Evolutionary conservation across 2,888 invertebrate genomes (phyloP).

Genomic region (Caradrina kadenii): DNA sequence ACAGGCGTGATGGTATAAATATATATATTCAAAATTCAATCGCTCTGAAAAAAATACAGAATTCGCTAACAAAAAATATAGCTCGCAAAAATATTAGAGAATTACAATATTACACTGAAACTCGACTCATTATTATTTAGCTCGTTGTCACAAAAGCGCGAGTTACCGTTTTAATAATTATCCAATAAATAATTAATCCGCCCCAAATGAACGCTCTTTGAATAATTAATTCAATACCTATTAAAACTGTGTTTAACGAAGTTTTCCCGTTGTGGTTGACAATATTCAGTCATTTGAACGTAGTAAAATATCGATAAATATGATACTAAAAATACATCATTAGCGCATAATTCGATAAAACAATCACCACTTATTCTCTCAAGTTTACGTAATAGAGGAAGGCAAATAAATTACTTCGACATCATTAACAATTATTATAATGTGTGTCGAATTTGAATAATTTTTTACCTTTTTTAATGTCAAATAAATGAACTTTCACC

Average conservation of each 20-base stretch:
- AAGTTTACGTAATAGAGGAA: background rate
- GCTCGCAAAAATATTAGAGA: background rate
- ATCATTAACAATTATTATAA: background rate
- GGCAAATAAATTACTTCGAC: too few relatives aligned
- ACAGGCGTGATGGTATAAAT: too few relatives aligned
- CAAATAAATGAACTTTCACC: background rate
- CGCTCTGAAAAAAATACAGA: background rate
- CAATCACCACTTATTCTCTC: background rate
- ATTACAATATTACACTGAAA: background rate
- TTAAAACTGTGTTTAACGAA: constrained; percentile 40
- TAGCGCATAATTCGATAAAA: constrained; percentile 1
- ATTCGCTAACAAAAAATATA: background rate
- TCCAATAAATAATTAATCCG: constrained; percentile 43
- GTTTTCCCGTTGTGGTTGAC: constrained; percentile 18
- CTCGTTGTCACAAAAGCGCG: constrained; percentile 7
- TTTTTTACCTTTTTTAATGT: too few relatives aligned
- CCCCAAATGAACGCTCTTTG: constrained; percentile 36
- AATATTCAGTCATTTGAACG: constrained; percentile 31
- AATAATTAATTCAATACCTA: constrained; percentile 48
- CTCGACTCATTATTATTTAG: constrained; percentile 6
- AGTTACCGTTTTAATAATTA: constrained; percentile 33
- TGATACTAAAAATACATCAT: constrained; percentile 5
- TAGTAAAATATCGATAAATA: constrained; percentile 23
- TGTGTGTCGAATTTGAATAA: too few relatives aligned
- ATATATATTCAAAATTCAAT: too few relatives aligned